Base-by-base conservation (phyloP, 2,797 vertebrate species). In the Cichlasoma orientale region DNA sequence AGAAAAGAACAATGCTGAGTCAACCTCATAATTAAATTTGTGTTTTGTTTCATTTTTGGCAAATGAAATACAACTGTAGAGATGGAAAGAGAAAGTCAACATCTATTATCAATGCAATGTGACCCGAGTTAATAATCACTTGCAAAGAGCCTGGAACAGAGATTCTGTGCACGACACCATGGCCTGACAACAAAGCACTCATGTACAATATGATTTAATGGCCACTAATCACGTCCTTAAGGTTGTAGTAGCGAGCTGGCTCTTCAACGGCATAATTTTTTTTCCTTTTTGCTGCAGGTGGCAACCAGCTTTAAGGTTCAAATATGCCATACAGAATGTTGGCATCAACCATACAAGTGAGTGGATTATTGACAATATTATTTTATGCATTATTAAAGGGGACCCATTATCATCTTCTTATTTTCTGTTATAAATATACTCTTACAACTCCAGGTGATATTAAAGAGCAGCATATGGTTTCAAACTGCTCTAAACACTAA, bases 151-250 rank as follows among this genome's bases (percentile, higher is more conserved):
- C 38, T 27, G 38, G 38, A 38, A 44, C 21, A 1, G 36, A 4
- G 59, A 63, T 44, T 44, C 21, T 63, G 21, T 63, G 21, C 14
- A 18, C 1, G 4, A 27, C 21, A 47, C 44, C 14, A 47, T 6
- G 44, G 44, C 1, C 47, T 25, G 1, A 50, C 44, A 50, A 50
- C 2, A 4, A 27, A 27, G 25, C 16, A 47, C 61, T 27, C 38
- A 11, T 27, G 4, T 44, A 27, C 25, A 47, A 66, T 44, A 23
- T 0, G 21, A 63, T 63, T 44, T 25, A 25, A 0, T 0, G 0
- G 0, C 61, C 44, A 47, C 16, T 47, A 63, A 66, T 14, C 16
- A 66, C 3, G 0, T 47, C 23, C 16, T 19, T 47, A 47, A 47
- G 27, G 16, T 3, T 9, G 16, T 12, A 18, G 61, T 47, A 47